Conservation (phyloP, 2,888 invertebrate species). For the Xanthia togata region DNA sequence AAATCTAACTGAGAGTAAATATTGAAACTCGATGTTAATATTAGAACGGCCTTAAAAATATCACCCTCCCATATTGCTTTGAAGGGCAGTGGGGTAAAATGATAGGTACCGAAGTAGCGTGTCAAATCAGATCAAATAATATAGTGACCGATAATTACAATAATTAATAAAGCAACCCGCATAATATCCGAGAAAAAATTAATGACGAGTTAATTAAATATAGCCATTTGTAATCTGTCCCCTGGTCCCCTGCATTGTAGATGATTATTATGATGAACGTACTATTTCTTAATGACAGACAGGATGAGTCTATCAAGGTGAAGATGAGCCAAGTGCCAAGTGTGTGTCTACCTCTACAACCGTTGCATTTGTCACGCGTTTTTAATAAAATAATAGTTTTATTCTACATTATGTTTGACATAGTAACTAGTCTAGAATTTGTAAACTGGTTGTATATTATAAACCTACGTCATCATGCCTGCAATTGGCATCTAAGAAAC, state of each 20-base stretch:
- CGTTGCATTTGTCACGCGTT: neutral
- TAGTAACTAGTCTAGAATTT: neutral
- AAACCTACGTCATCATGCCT: neutral
- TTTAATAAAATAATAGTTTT: slow-evolving; percentile 8
- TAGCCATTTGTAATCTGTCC: slow-evolving; percentile 33
- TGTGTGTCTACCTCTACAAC: neutral
- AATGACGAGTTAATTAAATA: slow-evolving; percentile 69
- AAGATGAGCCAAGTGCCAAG: neutral
- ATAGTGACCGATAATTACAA: slow-evolving; percentile 45
- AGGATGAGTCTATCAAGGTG: slow-evolving; percentile 46
- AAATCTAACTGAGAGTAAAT: too few species aligned
- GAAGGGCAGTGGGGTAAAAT: neutral
- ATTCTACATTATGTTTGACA: slow-evolving; percentile 21
- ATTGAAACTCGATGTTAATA: neutral
- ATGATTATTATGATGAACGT: neutral
- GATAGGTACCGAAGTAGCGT: slow-evolving; percentile 55
- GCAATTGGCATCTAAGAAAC: slow-evolving; percentile 19
- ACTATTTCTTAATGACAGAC: slow-evolving; percentile 23
- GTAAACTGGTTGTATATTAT: neutral
- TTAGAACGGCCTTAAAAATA: neutral
- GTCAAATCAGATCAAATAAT: slow-evolving; percentile 71
- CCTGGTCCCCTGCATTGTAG: slow-evolving; percentile 21
- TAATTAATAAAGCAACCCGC: slow-evolving; percentile 67
- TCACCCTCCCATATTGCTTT: neutral
- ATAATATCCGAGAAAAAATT: slow-evolving; percentile 62